phyloP scores from a whole-genome alignment of 2,797 vertebrate genomes.

The Sebastes trivittatus region DNA sequence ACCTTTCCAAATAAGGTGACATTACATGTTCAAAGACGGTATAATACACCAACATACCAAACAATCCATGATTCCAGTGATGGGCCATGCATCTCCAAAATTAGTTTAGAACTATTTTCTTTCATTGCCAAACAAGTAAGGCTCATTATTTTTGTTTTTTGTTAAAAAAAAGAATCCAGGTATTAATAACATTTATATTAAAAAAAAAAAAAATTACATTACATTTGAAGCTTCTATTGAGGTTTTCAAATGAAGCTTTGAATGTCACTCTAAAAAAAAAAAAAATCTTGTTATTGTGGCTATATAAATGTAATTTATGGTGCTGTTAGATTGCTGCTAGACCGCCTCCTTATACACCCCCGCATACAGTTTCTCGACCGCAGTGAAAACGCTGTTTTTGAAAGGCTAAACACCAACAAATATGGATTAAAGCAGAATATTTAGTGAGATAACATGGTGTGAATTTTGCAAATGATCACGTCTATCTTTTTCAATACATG shows the following conservation, averaged over 20 bases:
- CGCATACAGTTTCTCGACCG: too few relatives aligned
- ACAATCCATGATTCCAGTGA: background rate
- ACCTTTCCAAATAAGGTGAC: background rate
- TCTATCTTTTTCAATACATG: too few relatives aligned
- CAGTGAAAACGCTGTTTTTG: background rate
- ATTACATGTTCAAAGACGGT: background rate
- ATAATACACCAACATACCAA: background rate
- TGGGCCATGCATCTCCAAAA: background rate
- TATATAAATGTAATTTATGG: background rate
- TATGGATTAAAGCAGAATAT: background rate
- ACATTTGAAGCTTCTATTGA: too few relatives aligned
- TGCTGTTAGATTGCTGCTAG: background rate
- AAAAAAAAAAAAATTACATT: background rate
- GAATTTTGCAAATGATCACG: too few relatives aligned
- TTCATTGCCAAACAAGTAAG: conserved; percentile 26
- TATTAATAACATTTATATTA: background rate
- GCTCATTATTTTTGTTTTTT: conserved; percentile 37
- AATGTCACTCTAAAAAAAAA: too few relatives aligned
- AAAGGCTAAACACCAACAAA: background rate
- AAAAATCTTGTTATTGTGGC: too few relatives aligned
- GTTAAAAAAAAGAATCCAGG: background rate
- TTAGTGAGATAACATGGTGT: background rate
- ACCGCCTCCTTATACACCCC: too few relatives aligned
- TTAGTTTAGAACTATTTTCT: conserved; percentile 2
- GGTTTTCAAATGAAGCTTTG: too few relatives aligned